A percentile compares a stretch with the other conserved stretches of the same genome.
Conservation (phyloP, 2,888 invertebrate genomes). For the Lasioglossum leucozonium region DNA sequence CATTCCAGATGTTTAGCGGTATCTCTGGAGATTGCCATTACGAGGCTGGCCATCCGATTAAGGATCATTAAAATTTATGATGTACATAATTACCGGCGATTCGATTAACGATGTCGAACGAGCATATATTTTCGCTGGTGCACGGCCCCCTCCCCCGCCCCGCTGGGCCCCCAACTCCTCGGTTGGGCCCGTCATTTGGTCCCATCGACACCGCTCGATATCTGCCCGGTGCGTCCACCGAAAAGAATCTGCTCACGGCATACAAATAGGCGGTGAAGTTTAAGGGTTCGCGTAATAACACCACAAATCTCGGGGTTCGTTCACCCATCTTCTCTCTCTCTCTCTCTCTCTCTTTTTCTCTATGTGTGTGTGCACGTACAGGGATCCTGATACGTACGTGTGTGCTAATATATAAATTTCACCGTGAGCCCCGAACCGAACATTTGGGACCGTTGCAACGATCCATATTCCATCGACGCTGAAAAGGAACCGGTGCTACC, state of each 20-base stretch:
- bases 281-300: conserved; percentile 54
- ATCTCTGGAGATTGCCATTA: conserved; percentile 42
- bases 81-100: conserved; percentile 75
- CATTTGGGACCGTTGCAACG: background rate
- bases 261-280: conserved; percentile 70
- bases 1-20: conserved; percentile 48
- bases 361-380: background rate
- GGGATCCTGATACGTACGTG: conserved; percentile 10
- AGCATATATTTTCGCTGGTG: conserved; percentile 68
- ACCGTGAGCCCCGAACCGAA: background rate
- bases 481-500: conserved; percentile 8
- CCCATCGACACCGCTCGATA: conserved; percentile 63
- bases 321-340: conserved; percentile 28
- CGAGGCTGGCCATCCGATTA: conserved; percentile 56
- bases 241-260: conserved; percentile 72
- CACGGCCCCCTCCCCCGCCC: conserved; percentile 57
- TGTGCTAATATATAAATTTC: conserved; percentile 7
- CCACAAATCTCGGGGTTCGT: conserved; percentile 57
- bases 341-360: no score
- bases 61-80: conserved; percentile 78
- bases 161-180: background rate
- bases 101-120: conserved; percentile 75
- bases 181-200: conserved; percentile 66
- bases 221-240: conserved; percentile 45
- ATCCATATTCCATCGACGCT: conserved; percentile 8